Percentiles rank a stretch among this genome's conserved stretches.
Evolutionary conservation across 1,140 invertebrate genomes (phyloP).

Genomic region (Bombus balteatus): DNA sequence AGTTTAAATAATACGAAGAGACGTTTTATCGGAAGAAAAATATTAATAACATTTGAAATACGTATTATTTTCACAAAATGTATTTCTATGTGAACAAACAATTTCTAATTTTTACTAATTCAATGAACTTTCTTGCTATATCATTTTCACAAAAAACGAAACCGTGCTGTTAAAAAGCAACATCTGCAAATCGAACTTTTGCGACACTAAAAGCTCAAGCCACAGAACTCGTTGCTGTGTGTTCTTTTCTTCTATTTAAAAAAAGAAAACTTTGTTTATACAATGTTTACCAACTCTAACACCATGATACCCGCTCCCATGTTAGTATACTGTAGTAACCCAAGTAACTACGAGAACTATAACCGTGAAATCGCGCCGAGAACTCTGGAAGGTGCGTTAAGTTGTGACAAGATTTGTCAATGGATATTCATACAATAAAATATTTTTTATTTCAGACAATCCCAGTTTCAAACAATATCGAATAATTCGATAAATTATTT

Average conservation of each 20-base stretch:
- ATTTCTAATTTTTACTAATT: constrained; percentile 37
- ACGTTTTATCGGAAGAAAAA: constrained; percentile 2
- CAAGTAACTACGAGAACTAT: constrained; percentile 34
- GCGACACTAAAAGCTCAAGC: constrained; percentile 64
- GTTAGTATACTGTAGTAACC: constrained; percentile 58
- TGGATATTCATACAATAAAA: constrained; percentile 60
- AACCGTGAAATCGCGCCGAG: constrained; percentile 72
- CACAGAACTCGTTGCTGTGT: constrained; percentile 39
- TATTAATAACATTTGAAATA: constrained; percentile 8
- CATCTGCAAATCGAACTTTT: constrained; percentile 32
- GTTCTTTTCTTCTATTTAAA: constrained; percentile 37
- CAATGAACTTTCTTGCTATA: constrained; percentile 51
- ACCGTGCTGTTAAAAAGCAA: constrained; percentile 61
- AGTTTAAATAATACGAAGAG: neutral
- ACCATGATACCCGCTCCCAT: constrained; percentile 50
- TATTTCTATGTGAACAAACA: constrained; percentile 34
- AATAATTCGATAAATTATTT: neutral
- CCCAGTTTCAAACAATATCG: constrained; percentile 20
- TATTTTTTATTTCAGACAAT: constrained; percentile 41
- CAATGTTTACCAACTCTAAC: constrained; percentile 52
- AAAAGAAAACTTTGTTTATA: constrained; percentile 11
- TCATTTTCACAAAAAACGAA: constrained; percentile 32
- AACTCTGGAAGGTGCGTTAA: constrained; percentile 84
- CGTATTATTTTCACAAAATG: neutral
- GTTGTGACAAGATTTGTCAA: constrained; percentile 82